These are phyloP conservation scores for Galerucella pusilla DNA, from an alignment of 2,888 invertebrate species.

Conservation along the genomic window DNA sequence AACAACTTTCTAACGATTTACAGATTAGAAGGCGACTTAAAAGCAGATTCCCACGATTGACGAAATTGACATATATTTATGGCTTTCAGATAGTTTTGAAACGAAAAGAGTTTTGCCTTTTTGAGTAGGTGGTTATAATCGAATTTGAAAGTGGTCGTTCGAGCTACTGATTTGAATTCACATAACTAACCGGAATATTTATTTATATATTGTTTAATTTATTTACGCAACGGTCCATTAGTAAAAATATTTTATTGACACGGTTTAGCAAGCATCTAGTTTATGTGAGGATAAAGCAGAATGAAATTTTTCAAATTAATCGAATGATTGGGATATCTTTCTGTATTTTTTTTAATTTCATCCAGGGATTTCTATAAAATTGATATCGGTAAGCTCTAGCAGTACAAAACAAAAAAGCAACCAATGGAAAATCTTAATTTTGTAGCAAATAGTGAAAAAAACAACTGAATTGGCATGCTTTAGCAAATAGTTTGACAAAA, in stretches of 20 bases:
- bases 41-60: constrained; percentile 30
- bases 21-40: constrained; percentile 29
- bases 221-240: not conserved
- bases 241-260: constrained; percentile 2
- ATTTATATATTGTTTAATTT: not conserved
- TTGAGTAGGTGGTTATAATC: constrained; percentile 25
- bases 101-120: constrained; percentile 10
- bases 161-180: not conserved
- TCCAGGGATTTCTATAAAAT: too few relatives aligned
- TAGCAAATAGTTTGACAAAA: too few relatives aligned
- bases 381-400: too few relatives aligned
- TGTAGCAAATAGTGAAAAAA: too few relatives aligned
- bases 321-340: too few relatives aligned
- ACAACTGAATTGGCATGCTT: too few relatives aligned
- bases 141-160: constrained; percentile 1
- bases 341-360: too few relatives aligned
- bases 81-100: constrained; percentile 19
- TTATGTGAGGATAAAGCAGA: not conserved
- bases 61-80: constrained; percentile 35
- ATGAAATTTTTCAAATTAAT: not conserved
- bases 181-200: constrained; percentile 1
- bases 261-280: not conserved
- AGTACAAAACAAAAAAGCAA: too few relatives aligned
- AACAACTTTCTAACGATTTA: constrained; percentile 28
- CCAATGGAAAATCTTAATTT: too few relatives aligned